Evolutionary conservation across 92 coral and sea anemone species (phyloP).

Genomic region (Scolanthus callimorphus): DNA sequence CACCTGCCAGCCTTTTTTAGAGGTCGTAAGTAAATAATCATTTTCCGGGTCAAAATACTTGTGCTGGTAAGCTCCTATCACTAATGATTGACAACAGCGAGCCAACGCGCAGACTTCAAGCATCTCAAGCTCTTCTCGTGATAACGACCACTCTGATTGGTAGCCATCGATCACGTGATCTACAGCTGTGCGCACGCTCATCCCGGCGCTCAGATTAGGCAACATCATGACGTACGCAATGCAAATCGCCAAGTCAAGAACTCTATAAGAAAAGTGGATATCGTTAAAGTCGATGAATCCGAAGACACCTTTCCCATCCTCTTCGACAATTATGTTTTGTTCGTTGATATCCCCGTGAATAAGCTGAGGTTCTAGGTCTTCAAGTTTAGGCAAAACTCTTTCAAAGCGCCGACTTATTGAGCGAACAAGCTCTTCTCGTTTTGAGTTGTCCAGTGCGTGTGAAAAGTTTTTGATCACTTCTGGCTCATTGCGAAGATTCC

Average conservation of each 20-base stretch:
- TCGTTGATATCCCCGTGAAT: conserved; percentile 58
- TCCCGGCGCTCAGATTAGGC: not conserved
- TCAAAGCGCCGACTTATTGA: not conserved
- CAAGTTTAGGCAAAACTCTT: conserved; percentile 29
- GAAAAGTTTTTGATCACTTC: not conserved
- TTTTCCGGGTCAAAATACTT: conserved; percentile 10
- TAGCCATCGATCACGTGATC: conserved; percentile 38
- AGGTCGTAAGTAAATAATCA: conserved; percentile 10
- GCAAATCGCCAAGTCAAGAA: conserved; percentile 35
- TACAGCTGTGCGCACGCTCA: conserved; percentile 13
- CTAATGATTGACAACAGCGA: conserved; percentile 36
- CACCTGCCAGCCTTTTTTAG: conserved; percentile 32
- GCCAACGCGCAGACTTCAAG: conserved; percentile 9
- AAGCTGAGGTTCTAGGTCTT: conserved; percentile 30
- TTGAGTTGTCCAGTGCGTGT: conserved; percentile 3
- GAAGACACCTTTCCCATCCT: conserved; percentile 1
- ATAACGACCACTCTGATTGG: conserved; percentile 38
- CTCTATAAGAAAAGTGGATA: conserved; percentile 22
- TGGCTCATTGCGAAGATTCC: not conserved
- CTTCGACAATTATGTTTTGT: conserved; percentile 33
- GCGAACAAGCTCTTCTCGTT: not conserved
- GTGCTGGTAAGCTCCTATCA: conserved; percentile 29
- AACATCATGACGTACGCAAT: conserved; percentile 28
- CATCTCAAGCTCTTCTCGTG: conserved; percentile 22
- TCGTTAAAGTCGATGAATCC: conserved; percentile 45